A percentile compares a stretch with the other conserved stretches of the same genome.
These are phyloP conservation scores for Nemoura dubitans DNA, from an alignment of 2,888 invertebrate genomes.

Conservation along the genomic window DNA sequence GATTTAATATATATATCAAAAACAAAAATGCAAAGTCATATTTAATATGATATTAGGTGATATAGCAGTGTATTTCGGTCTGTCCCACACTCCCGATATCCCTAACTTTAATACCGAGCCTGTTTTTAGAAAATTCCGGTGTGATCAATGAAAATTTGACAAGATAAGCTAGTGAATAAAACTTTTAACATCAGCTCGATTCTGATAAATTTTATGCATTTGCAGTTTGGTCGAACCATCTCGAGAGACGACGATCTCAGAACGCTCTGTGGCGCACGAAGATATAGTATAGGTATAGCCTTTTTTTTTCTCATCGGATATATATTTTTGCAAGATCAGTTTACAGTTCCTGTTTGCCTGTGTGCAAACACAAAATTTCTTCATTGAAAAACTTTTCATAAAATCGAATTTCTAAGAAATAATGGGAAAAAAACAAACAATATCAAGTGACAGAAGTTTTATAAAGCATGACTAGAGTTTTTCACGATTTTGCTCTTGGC, in stretches of 20 bases:
- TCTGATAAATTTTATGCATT: not conserved
- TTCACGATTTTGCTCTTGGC: not conserved
- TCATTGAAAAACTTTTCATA: not conserved
- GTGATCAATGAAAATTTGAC: too few species aligned
- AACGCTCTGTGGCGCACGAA: not conserved
- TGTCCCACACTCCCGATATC: too few species aligned
- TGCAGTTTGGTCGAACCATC: not conserved
- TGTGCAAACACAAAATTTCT: not conserved
- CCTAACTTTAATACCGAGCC: too few species aligned
- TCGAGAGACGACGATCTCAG: not conserved
- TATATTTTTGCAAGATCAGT: not conserved
- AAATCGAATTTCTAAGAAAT: not conserved
- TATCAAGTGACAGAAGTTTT: not conserved
- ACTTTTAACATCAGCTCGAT: too few species aligned
- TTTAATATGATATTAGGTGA: too few species aligned
- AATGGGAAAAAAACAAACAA: not conserved
- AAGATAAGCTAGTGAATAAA: too few species aligned
- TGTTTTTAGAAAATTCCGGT: too few species aligned
- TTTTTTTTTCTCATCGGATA: not conserved
- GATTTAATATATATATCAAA: too few species aligned
- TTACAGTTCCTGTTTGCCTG: not conserved
- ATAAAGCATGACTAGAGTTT: not conserved
- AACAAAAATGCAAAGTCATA: too few species aligned
- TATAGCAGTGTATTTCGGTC: too few species aligned
- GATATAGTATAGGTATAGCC: not conserved